A percentile compares a stretch with the other conserved stretches of the same genome.
phyloP scores from a whole-genome alignment of 2,113 vertebrate genomes.

The Crocuta crocuta region DNA sequence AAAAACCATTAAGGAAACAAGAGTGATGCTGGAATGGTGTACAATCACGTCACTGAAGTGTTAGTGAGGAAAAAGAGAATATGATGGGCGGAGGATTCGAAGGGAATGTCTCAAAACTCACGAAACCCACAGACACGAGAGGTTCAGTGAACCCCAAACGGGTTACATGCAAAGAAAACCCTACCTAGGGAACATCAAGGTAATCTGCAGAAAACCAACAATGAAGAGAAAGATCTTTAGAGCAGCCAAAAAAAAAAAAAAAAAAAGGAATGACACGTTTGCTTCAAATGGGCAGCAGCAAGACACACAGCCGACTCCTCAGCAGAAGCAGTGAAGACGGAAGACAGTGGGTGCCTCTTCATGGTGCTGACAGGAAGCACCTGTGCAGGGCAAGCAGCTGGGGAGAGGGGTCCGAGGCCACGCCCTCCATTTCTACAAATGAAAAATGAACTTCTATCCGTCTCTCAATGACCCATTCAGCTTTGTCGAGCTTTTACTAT shows the following conservation, averaged over 20 bases:
- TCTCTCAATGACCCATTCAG: not conserved
- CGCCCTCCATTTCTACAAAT: not conserved
- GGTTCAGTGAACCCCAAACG: not conserved
- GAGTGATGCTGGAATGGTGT: not conserved
- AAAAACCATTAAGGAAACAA: not conserved
- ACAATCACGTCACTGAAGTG: not conserved
- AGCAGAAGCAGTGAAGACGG: not conserved
- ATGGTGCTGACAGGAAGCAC: too few species aligned
- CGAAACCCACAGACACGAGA: not conserved
- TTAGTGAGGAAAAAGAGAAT: not conserved
- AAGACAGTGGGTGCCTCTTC: not conserved
- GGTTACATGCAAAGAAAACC: not conserved
- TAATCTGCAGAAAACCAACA: not conserved
- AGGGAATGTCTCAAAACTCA: not conserved
- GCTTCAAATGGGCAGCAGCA: not conserved
- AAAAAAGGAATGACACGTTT: not conserved
- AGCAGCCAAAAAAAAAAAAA: not conserved
- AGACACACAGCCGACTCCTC: not conserved
- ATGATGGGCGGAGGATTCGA: not conserved
- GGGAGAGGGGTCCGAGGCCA: not conserved
- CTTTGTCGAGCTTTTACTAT: not conserved
- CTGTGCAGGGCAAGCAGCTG: not conserved
- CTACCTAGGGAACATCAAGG: not conserved
- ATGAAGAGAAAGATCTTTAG: not conserved
- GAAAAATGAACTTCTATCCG: not conserved